Conservation (phyloP, 2,888 invertebrate genomes). For the Strigamia maritima region DNA sequence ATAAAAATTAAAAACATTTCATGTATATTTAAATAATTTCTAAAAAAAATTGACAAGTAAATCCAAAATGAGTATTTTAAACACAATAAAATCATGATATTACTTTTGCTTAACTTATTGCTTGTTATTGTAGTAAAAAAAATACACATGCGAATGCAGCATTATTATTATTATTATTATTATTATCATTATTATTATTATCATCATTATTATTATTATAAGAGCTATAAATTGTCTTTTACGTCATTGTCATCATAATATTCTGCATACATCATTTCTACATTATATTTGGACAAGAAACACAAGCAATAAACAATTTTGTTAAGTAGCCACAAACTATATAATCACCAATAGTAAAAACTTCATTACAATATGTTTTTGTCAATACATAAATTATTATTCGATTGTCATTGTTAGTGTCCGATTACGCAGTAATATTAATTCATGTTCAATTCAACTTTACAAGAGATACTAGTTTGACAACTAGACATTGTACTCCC, state of each 20-base stretch:
- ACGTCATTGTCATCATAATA: background rate
- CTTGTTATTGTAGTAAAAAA: too few relatives aligned
- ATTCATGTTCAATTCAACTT: background rate
- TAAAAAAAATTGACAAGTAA: too few relatives aligned
- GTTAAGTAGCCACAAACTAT: constrained; percentile 8
- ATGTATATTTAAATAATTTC: too few relatives aligned
- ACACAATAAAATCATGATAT: too few relatives aligned
- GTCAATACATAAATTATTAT: background rate
- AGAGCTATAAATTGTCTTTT: background rate
- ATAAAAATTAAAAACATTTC: too few relatives aligned
- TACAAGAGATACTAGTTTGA: background rate
- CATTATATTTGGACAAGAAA: background rate
- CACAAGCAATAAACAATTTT: background rate
- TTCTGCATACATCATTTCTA: background rate
- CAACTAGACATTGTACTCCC: constrained; percentile 19
- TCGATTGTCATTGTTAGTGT: constrained; percentile 31
- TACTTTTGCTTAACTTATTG: too few relatives aligned
- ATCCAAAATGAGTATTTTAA: too few relatives aligned
- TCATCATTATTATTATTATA: background rate
- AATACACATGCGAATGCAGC: too few relatives aligned
- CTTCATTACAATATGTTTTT: background rate
- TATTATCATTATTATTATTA: background rate
- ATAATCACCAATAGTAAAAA: background rate
- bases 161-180: background rate
- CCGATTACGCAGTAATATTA: constrained; percentile 13